Conservation (phyloP, 2,797 vertebrate species). For the Pristis pectinata region DNA sequence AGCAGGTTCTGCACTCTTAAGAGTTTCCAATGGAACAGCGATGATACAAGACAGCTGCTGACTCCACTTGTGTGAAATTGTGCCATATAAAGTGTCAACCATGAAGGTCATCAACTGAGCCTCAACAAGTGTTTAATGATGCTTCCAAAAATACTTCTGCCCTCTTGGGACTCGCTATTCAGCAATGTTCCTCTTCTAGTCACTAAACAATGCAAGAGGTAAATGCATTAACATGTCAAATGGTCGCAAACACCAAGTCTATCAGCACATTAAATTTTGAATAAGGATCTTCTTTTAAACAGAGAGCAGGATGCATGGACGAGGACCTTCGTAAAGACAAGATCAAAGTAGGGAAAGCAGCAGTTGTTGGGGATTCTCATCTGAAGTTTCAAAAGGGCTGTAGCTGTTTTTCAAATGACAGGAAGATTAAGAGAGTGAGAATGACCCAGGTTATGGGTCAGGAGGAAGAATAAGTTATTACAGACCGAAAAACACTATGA, state of each 20-base stretch:
- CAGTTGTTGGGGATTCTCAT: background rate
- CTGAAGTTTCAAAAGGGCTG: background rate
- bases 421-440: background rate
- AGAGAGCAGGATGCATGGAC: background rate
- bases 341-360: background rate
- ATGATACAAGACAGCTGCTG: conserved; percentile 16
- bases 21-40: conserved; percentile 24
- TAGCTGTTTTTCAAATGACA: background rate
- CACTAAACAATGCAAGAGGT: background rate
- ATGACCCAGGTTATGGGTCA: background rate
- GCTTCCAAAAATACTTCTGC: conserved; percentile 21
- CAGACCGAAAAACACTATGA: too few relatives aligned
- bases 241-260: too few relatives aligned
- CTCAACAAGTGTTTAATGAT: background rate
- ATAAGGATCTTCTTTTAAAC: too few relatives aligned
- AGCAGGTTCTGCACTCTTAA: background rate
- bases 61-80: background rate
- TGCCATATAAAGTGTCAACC: conserved; percentile 31
- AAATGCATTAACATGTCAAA: background rate
- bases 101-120: conserved; percentile 1
- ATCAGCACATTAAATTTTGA: background rate
- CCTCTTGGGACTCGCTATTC: background rate
- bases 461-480: background rate
- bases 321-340: background rate
- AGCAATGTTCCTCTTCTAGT: background rate